Evolutionary conservation across 1,140 invertebrate species (phyloP).

Genomic region (Cotesia typhae): DNA sequence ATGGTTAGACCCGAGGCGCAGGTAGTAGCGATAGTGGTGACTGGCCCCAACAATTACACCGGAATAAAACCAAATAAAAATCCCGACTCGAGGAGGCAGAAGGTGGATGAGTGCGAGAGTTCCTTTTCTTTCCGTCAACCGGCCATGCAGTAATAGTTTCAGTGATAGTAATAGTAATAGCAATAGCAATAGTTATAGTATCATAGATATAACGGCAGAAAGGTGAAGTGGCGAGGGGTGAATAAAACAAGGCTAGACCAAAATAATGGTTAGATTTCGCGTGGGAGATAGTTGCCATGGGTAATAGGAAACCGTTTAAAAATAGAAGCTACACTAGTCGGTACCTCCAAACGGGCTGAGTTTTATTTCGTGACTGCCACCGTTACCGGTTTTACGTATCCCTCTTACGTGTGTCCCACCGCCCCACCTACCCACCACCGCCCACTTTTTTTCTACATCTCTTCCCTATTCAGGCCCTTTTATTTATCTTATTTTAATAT

Average conservation of each 20-base stretch:
- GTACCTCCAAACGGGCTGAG: conserved; percentile 43
- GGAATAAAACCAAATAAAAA: conserved; percentile 63
- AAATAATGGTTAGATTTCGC: conserved; percentile 63
- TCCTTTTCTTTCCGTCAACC: background rate
- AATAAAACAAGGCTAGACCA: conserved; percentile 62
- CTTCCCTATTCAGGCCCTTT: background rate
- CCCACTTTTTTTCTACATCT: conserved; percentile 1
- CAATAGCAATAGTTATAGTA: background rate
- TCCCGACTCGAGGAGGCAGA: conserved; percentile 9
- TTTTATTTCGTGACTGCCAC: conserved; percentile 61
- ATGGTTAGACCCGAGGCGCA: conserved; percentile 52
- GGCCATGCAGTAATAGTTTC: too few relatives aligned
- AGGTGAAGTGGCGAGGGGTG: conserved; percentile 32
- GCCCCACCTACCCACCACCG: background rate
- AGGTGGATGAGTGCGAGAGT: conserved; percentile 7
- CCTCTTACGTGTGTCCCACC: conserved; percentile 7
- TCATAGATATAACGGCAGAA: background rate
- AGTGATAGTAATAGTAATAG: background rate
- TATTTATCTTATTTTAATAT: background rate
- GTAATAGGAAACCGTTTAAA: conserved; percentile 64
- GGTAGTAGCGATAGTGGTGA: conserved; percentile 63
- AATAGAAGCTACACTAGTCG: conserved; percentile 50
- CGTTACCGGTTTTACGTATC: conserved; percentile 47
- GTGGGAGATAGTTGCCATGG: conserved; percentile 60
- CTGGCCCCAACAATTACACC: conserved; percentile 65